Conservation (phyloP, 2,888 invertebrate genomes). For the Mimachlamys varia region DNA sequence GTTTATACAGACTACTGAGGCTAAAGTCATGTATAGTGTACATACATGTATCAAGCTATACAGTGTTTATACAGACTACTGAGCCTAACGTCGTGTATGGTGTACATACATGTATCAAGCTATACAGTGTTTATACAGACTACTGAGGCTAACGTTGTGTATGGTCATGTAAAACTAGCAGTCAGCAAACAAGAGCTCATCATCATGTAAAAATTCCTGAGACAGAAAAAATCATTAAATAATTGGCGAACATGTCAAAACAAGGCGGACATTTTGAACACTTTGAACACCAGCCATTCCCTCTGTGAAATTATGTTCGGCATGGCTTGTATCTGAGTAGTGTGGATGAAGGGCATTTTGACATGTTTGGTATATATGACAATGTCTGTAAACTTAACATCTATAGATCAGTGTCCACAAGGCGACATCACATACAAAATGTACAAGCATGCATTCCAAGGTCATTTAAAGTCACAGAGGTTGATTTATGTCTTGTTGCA, state of each 20-base stretch:
- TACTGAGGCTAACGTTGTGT: too few relatives aligned
- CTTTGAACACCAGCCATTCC: conserved; percentile 23
- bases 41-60: too few relatives aligned
- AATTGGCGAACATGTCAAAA: conserved; percentile 23
- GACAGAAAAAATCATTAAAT: conserved; percentile 38
- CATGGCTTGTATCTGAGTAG: neutral
- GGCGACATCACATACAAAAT: neutral
- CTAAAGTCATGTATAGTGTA: too few relatives aligned
- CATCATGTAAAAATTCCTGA: conserved; percentile 7
- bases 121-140: too few relatives aligned
- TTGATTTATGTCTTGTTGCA: too few relatives aligned
- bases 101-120: too few relatives aligned
- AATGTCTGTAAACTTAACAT: neutral
- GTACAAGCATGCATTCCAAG: too few relatives aligned
- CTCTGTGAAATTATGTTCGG: neutral
- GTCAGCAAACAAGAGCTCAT: neutral
- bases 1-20: too few relatives aligned
- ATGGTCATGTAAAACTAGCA: neutral
- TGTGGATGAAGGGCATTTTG: neutral
- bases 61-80: too few relatives aligned
- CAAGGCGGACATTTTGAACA: neutral
- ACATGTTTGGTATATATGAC: neutral
- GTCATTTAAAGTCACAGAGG: neutral
- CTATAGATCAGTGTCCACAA: neutral
- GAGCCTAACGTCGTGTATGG: too few relatives aligned